These are phyloP conservation scores for Agraylea sexmaculata DNA, from an alignment of 1,140 invertebrate genomes.

Conservation along the genomic window DNA sequence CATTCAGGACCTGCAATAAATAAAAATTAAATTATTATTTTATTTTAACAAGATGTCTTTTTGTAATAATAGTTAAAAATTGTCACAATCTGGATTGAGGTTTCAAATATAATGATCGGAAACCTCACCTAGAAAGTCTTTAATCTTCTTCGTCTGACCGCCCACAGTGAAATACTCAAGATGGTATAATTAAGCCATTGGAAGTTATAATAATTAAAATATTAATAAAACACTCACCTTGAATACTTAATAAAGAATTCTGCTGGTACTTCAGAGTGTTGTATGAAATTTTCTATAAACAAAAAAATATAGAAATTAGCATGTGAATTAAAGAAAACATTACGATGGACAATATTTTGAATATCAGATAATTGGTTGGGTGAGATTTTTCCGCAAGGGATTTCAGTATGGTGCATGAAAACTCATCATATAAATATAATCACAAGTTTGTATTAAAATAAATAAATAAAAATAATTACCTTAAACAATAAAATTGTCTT, in stretches of 20 bases:
- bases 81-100: slow-evolving; percentile 19
- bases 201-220: slow-evolving; percentile 9
- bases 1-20: too few relatives aligned
- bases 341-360: not conserved
- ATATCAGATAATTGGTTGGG: slow-evolving; percentile 13
- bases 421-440: slow-evolving; percentile 19
- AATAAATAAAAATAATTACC: not conserved
- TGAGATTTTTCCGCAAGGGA: slow-evolving; percentile 17
- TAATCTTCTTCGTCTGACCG: slow-evolving; percentile 11
- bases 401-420: slow-evolving; percentile 21
- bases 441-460: too few relatives aligned
- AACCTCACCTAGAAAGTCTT: slow-evolving; percentile 18
- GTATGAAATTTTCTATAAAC: not conserved
- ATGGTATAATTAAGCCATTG: slow-evolving; percentile 12
- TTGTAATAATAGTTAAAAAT: slow-evolving; percentile 8
- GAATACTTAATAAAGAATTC: not conserved
- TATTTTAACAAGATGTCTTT: slow-evolving; percentile 3
- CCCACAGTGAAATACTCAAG: slow-evolving; percentile 9
- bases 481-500: not conserved
- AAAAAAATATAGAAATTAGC: slow-evolving; percentile 13
- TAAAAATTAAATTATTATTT: slow-evolving; percentile 9
- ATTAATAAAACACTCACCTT: not conserved
- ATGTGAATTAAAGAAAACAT: not conserved
- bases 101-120: slow-evolving; percentile 8
- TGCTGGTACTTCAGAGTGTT: not conserved